Percentiles rank a stretch among this genome's conserved stretches.
These are phyloP conservation scores for Aphaenogaster floridana DNA, from an alignment of 1,140 invertebrate species.

Conservation along the genomic window DNA sequence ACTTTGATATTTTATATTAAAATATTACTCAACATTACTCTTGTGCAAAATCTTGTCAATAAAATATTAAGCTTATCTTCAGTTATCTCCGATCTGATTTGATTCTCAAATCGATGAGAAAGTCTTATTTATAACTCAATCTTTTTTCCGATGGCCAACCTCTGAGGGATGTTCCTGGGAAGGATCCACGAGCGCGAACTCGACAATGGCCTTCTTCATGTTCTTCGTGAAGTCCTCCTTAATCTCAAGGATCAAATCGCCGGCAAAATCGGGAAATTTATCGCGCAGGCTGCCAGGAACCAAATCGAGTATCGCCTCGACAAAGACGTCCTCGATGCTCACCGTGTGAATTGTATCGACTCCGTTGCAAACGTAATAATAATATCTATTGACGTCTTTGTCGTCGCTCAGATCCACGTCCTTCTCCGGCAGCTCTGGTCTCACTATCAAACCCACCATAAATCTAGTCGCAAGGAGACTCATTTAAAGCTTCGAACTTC, in stretches of 20 bases:
- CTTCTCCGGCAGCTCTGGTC: conserved; percentile 80
- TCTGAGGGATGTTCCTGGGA: conserved; percentile 20
- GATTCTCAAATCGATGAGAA: not conserved
- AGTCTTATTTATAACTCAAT: not conserved
- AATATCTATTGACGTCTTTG: conserved; percentile 92
- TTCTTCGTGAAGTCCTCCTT: conserved; percentile 93
- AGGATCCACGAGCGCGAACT: conserved; percentile 94
- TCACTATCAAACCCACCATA: conserved; percentile 92
- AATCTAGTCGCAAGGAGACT: conserved; percentile 82
- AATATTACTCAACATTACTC: not conserved
- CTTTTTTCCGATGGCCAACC: conserved; percentile 14
- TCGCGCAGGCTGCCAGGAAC: conserved; percentile 87
- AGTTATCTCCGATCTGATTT: not conserved
- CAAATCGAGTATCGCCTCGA: conserved; percentile 86
- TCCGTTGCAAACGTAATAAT: conserved; percentile 96
- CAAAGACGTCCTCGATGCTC: conserved; percentile 90
- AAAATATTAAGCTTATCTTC: conserved; percentile 4
- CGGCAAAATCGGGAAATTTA: conserved; percentile 88
- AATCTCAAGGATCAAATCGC: conserved; percentile 89
- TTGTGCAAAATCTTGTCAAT: not conserved
- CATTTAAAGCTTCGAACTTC: not conserved
- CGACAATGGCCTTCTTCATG: conserved; percentile 95
- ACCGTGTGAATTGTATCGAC: conserved; percentile 95
- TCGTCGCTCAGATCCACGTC: conserved; percentile 85
- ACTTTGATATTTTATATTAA: not conserved